A percentile compares a stretch with the other conserved stretches of the same genome.
These are phyloP conservation scores for Aporrectodea caliginosa DNA, from an alignment of 1,140 invertebrate species.

Conservation along the genomic window DNA sequence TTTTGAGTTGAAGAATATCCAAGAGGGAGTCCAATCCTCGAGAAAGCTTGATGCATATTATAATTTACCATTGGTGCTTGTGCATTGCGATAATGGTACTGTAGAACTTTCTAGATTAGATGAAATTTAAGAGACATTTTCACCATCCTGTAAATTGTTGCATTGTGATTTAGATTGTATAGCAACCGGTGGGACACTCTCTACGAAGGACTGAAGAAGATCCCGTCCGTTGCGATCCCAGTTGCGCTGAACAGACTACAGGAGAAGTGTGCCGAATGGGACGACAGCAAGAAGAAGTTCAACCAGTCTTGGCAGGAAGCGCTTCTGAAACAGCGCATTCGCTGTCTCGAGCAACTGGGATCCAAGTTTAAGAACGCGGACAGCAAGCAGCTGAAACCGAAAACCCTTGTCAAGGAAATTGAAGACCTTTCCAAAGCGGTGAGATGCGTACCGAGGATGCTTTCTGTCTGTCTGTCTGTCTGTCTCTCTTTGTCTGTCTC, in stretches of 20 bases:
- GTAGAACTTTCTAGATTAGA: too few species aligned
- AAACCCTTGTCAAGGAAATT: not conserved
- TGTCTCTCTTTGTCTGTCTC: too few species aligned
- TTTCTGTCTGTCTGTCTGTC: too few species aligned
- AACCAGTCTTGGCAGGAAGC: not conserved
- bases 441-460: too few species aligned
- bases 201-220: slow-evolving; percentile 93
- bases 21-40: too few species aligned
- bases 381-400: not conserved
- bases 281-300: slow-evolving; percentile 10
- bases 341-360: not conserved
- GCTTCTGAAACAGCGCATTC: not conserved
- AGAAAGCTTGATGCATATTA: too few species aligned
- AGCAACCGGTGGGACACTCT: slow-evolving; percentile 94
- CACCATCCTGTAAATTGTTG: too few species aligned
- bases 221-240: slow-evolving; percentile 86
- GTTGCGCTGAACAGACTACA: slow-evolving; percentile 75
- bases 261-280: slow-evolving; percentile 9
- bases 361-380: not conserved
- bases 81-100: too few species aligned
- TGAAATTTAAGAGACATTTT: too few species aligned
- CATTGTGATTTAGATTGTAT: slow-evolving; percentile 67
- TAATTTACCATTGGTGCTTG: too few species aligned
- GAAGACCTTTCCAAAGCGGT: not conserved
- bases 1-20: too few species aligned